These are phyloP conservation scores for Cantharis nigra DNA, from an alignment of 2,888 invertebrate genomes.

Conservation along the genomic window DNA sequence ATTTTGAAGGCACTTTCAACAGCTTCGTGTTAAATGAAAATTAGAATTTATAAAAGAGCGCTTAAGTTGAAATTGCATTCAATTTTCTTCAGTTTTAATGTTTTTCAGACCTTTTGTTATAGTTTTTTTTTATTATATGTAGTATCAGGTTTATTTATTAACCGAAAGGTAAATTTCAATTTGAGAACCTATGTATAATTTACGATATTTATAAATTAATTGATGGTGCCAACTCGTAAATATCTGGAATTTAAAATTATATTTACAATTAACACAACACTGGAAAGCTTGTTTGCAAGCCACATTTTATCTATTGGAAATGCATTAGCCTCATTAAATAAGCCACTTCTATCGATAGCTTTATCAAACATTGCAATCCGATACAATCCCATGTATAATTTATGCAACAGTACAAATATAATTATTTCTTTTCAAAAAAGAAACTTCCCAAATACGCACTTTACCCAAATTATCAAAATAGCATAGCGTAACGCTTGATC, in stretches of 20 bases:
- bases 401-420: too few species aligned
- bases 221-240: not conserved
- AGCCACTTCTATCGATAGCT: not conserved
- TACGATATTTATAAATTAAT: not conserved
- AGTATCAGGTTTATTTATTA: not conserved
- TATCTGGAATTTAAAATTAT: not conserved
- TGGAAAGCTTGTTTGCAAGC: not conserved
- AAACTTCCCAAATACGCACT: too few species aligned
- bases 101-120: not conserved
- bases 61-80: not conserved
- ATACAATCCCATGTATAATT: not conserved
- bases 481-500: not conserved
- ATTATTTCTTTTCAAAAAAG: too few species aligned
- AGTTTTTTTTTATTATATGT: not conserved
- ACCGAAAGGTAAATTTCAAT: not conserved
- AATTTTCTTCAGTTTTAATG: not conserved
- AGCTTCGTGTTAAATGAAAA: not conserved
- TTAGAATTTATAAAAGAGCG: slow-evolving; percentile 1
- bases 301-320: not conserved
- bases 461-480: not conserved
- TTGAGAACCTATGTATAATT: not conserved
- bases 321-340: not conserved
- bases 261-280: not conserved
- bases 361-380: not conserved
- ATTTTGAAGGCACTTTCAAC: not conserved